phyloP scores from a whole-genome alignment of 2,888 invertebrate species.

The Escarpia spicata region DNA sequence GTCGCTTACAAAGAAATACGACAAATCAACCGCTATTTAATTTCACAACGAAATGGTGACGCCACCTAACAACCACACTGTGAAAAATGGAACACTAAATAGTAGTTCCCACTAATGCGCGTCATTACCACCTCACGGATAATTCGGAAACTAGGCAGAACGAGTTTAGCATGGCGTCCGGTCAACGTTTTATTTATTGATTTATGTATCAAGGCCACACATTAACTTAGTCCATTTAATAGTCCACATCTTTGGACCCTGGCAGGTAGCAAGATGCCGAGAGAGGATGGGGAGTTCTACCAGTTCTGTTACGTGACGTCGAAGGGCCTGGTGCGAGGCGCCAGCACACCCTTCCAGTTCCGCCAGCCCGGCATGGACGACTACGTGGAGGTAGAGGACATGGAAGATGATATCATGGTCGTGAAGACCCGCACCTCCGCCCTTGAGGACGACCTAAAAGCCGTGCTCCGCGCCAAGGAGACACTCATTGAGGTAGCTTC shows the following conservation, averaged over 20 bases:
- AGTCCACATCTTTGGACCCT: constrained; percentile 21
- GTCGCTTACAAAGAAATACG: no score
- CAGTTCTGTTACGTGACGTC: constrained; percentile 64
- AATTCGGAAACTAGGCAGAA: no score
- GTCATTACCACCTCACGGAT: no score
- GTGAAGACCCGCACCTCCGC: constrained; percentile 55
- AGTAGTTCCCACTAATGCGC: no score
- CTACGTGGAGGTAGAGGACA: constrained; percentile 59
- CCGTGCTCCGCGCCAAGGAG: neutral
- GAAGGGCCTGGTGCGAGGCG: constrained; percentile 58
- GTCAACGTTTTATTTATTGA: no score
- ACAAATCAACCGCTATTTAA: no score
- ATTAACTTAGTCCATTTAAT: no score
- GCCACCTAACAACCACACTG: no score
- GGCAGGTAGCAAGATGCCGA: constrained; percentile 57
- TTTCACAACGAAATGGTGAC: no score
- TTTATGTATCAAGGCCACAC: no score
- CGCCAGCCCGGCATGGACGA: constrained; percentile 55
- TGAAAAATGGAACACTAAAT: no score
- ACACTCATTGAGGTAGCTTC: neutral
- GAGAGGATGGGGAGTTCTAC: constrained; percentile 65
- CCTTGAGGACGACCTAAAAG: constrained; percentile 56
- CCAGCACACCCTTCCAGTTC: constrained; percentile 65
- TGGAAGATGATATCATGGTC: constrained; percentile 60
- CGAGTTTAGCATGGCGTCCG: no score